A percentile compares a stretch with the other conserved stretches of the same genome.
These are phyloP conservation scores for Melanotaenia boesemani DNA, from an alignment of 2,797 vertebrate genomes.

Conservation along the genomic window DNA sequence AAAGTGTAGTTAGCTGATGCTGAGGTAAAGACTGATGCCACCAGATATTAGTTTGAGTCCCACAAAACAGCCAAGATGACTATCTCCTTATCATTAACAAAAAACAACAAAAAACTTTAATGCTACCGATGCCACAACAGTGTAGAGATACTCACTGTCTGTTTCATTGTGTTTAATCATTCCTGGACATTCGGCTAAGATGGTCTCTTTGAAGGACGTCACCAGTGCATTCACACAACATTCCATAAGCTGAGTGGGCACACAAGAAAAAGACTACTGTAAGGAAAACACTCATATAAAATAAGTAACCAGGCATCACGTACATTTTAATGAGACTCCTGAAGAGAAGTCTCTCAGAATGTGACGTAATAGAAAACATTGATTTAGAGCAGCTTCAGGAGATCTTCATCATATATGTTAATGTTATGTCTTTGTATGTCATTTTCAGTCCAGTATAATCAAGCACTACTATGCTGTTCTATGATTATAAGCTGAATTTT, in stretches of 20 bases:
- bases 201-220: conserved; percentile 98
- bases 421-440: too few relatives aligned
- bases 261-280: neutral
- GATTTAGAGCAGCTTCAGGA: neutral
- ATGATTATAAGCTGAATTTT: too few relatives aligned
- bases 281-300: neutral
- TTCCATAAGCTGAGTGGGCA: conserved; percentile 91
- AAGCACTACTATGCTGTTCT: neutral
- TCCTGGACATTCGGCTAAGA: conserved; percentile 96
- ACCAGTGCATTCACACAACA: conserved; percentile 98
- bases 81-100: neutral
- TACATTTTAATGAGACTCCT: neutral
- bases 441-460: neutral
- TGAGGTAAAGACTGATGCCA: neutral
- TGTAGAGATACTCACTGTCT: conserved; percentile 89
- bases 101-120: neutral
- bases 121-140: too few relatives aligned
- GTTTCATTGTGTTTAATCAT: conserved; percentile 99
- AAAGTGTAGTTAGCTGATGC: neutral
- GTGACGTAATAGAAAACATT: too few relatives aligned
- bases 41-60: neutral
- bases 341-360: neutral
- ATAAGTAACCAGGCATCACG: neutral
- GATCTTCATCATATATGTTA: neutral
- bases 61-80: neutral